phyloP scores from a whole-genome alignment of 2,797 vertebrate species.

The Labroides dimidiatus region DNA sequence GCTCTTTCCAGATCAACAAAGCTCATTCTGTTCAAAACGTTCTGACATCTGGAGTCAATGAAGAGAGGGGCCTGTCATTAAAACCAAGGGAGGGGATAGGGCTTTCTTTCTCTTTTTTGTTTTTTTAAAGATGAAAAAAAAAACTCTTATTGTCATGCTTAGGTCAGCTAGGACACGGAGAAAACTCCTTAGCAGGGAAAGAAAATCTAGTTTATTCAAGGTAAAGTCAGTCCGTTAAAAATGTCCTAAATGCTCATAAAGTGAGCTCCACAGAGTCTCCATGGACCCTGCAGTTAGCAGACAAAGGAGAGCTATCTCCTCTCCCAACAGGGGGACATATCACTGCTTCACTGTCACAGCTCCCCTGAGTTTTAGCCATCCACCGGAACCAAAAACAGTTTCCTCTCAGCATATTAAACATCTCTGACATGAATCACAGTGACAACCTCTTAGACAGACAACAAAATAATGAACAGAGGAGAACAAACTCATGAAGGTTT shows the following conservation, averaged over 20 bases:
- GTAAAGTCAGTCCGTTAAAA: slow-evolving; percentile 53
- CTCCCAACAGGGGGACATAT: slow-evolving; percentile 59
- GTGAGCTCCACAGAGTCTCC: slow-evolving; percentile 40
- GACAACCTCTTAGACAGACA: slow-evolving; percentile 74
- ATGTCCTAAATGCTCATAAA: slow-evolving; percentile 63
- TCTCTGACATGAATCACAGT: slow-evolving; percentile 74
- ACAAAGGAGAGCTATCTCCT: slow-evolving; percentile 61
- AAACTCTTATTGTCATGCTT: slow-evolving; percentile 44
- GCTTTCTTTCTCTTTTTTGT: too few species aligned
- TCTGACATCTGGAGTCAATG: slow-evolving; percentile 78
- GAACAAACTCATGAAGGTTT: slow-evolving; percentile 72
- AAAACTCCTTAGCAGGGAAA: slow-evolving; percentile 20
- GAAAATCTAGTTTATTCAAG: slow-evolving; percentile 40
- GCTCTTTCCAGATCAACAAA: slow-evolving; percentile 59
- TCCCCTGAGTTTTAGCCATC: slow-evolving; percentile 68
- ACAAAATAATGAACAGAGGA: slow-evolving; percentile 66
- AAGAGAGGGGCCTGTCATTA: slow-evolving; percentile 52
- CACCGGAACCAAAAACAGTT: slow-evolving; percentile 60
- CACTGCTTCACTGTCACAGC: slow-evolving; percentile 60
- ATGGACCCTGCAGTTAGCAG: slow-evolving; percentile 47
- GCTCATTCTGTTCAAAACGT: slow-evolving; percentile 52
- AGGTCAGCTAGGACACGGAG: slow-evolving; percentile 2
- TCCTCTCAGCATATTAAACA: slow-evolving; percentile 74
- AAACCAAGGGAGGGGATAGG: slow-evolving; percentile 43
- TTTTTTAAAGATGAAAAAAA: slow-evolving; percentile 10